Base-by-base conservation (phyloP, 1,140 invertebrate genomes). In the Habropoda laboriosa region DNA sequence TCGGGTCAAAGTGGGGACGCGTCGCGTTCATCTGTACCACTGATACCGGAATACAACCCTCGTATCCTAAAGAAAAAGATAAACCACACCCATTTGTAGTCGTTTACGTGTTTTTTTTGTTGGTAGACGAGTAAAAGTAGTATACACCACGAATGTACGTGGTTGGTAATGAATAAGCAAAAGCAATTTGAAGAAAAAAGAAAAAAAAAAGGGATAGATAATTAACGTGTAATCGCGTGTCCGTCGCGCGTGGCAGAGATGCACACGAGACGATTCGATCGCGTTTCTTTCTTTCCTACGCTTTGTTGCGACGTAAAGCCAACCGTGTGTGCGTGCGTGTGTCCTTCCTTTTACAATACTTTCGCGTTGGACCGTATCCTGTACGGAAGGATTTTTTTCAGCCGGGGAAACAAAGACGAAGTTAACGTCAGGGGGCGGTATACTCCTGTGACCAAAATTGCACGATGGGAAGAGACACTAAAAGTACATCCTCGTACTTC, bases 11-110 rank as follows among this genome's bases (percentile, higher is more conserved):
- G 16, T 55, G 55, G 16, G 16, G 49, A 30, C n/a, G n/a, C 30
- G 13, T 42, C 40, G 66, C 47, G 71, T 76, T 68, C 64, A 40
- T 53, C 82, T 81, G 13, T 80, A 51, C 81, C 60, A 4, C 12
- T 35, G 8, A 51, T 72, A 47, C 71, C 66, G 82, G 72, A 75
- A 81, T 49, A 35, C 66, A 68, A 85, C 71, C 67, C 81, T 76
- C 57, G 53, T 67, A 74, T 80, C 86, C 85, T 84, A 82, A 53
- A 87, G 84, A 84, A 89, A 88, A 86, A 76, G 79, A 74, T 79
- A 76, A 89, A 85, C n/a, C n/a, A n/a, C 86, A 88, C 90, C 90
- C 89, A 87, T 87, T 91, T 86, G 90, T 91, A 92, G 89, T 88
- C 82, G 87, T 91, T 83, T 89, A 89, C 89, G 88, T 91, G 88